Conservation (phyloP, 1,140 invertebrate genomes). For the Euborellia annulipes region DNA sequence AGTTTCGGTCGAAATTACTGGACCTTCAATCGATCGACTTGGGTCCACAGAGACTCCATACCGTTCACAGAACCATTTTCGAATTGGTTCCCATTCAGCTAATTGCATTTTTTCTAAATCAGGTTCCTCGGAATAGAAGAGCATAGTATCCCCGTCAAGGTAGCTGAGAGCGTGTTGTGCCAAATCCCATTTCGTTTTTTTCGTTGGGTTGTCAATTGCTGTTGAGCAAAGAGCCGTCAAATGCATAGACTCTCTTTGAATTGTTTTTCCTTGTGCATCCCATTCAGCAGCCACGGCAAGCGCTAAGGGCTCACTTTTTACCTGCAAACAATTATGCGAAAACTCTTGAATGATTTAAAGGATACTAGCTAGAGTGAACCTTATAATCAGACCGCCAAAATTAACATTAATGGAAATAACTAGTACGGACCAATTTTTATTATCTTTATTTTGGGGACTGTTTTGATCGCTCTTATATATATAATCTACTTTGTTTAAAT, state of each 20-base stretch:
- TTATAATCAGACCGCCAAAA: too few relatives aligned
- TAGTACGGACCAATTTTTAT: too few relatives aligned
- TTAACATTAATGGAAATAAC: too few relatives aligned
- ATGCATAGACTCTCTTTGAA: conserved; percentile 72
- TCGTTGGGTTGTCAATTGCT: conserved; percentile 77
- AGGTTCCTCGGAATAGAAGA: conserved; percentile 53
- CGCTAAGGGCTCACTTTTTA: conserved; percentile 75
- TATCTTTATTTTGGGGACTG: too few relatives aligned
- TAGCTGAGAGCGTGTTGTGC: conserved; percentile 64
- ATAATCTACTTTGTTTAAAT: too few relatives aligned
- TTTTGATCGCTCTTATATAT: too few relatives aligned
- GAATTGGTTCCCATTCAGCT: conserved; percentile 72
- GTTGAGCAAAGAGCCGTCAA: conserved; percentile 81
- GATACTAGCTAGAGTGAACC: too few relatives aligned
- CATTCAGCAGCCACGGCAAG: conserved; percentile 84
- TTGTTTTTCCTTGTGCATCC: conserved; percentile 64
- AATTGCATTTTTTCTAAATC: conserved; percentile 59
- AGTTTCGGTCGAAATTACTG: conserved; percentile 43
- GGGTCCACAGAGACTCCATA: conserved; percentile 58
- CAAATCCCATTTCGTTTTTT: conserved; percentile 56
- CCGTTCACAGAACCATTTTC: conserved; percentile 73
- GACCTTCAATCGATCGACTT: conserved; percentile 47
- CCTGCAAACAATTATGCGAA: conserved; percentile 17
- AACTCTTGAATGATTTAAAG: too few relatives aligned
- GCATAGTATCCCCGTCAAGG: conserved; percentile 74